Evolutionary conservation across 1,140 invertebrate species (phyloP), one percentile per base, ranked within the genome.

Genomic region (Drosophila gunungcola): DNA sequence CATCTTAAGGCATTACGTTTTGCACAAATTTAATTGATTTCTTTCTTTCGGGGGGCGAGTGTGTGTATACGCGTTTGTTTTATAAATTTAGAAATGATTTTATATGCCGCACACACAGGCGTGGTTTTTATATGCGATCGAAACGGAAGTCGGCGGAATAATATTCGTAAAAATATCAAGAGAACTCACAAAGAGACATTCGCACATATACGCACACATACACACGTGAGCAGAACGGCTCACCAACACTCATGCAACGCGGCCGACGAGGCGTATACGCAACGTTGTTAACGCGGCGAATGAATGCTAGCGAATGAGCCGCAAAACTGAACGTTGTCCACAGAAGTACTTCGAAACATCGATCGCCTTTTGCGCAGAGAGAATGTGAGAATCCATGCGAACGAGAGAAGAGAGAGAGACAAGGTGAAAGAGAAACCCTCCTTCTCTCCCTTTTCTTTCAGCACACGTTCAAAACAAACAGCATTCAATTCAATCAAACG

Each of bases 81-180:
- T 82, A 80, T 84, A 88, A 84, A 89, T 78, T 89, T 88, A 88
- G 76, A 84, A 88, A 89, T 89, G 84, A 88, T 74, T 84, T 70
- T 81, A 73, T 81, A 29, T 55, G 52, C 29, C 62, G 38, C 39
- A 63, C 55, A 67, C 12, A 67, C 36, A 60, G 38, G 39, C 48
- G 38, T 12, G 49, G 3, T 46, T 45, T 21, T 36, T 48, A 58
- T 55, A 38, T 39, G 27, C 60, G 60, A 69, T 43, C 67, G 69
- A 55, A 83, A 68, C 80, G 80, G 80, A 83, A 83, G 61, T 79
- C 64, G 42, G 52, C 38, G 36, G 36, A 45, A 57, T 32, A 57
- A 62, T 65, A 48, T 64, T 64, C 63, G 60, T 65, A n/a, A 43
- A 32, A 32, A 67, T 53, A 67, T 53, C 27, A 16, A 70, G 68